Percentiles rank a stretch among this genome's conserved stretches.
These are phyloP conservation scores for Diadumene lineata DNA, from an alignment of 92 coral and sea anemone species.

Conservation along the genomic window DNA sequence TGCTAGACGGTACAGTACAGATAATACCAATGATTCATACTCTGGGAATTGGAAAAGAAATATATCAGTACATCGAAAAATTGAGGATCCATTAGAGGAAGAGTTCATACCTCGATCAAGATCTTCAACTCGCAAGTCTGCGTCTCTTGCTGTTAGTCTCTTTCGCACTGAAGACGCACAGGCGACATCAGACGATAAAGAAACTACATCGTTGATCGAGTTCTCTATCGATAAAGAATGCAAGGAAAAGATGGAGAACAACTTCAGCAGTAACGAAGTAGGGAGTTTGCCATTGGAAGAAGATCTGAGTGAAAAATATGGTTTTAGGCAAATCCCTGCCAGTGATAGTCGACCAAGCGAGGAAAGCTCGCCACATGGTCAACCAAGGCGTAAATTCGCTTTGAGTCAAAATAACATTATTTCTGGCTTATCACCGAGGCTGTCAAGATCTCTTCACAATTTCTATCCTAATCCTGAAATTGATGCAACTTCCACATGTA, in stretches of 20 bases:
- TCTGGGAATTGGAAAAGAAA: neutral
- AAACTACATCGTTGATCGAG: neutral
- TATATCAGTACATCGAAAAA: too few species aligned
- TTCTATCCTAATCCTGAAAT: neutral
- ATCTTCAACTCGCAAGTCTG: neutral
- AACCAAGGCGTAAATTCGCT: neutral
- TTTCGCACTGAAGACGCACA: neutral
- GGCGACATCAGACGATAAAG: neutral
- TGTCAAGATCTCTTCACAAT: conserved; percentile 1
- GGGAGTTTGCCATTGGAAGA: neutral
- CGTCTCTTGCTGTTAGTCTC: neutral
- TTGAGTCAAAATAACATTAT: neutral
- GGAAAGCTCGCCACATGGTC: neutral
- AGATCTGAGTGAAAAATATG: neutral
- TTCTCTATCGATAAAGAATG: neutral
- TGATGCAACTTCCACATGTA: conserved; percentile 24
- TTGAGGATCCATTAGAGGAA: too few species aligned
- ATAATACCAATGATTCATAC: neutral
- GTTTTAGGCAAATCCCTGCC: neutral
- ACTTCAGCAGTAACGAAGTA: neutral
- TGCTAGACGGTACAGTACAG: conserved; percentile 48
- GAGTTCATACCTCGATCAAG: neutral
- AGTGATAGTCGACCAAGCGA: neutral
- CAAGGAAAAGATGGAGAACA: neutral
- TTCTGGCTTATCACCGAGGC: neutral